Base-by-base conservation (phyloP, 2,797 vertebrate genomes). In the Sebastes taczanowskii region DNA sequence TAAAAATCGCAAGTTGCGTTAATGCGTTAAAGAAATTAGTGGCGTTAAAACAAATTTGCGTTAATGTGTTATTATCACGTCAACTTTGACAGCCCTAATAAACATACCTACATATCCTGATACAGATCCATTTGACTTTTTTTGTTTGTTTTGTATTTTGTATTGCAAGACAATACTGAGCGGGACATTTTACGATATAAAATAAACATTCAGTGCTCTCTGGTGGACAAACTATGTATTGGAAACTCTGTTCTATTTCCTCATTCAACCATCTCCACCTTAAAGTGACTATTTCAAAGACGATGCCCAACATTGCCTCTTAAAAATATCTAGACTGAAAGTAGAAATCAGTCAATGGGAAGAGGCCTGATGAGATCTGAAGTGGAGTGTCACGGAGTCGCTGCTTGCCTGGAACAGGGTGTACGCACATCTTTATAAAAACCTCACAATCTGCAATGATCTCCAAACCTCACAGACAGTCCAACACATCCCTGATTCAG, bases 401-500 rank as follows among this genome's bases (percentile, higher is more conserved):
- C 66, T 64, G 79, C 84, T 82, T 80, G 90, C 58, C 75, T 76
- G 81, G 82, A 89, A 74, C 87, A 78, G 86, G 92, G 91, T 87
- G 87, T 78, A 76, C 32, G 72, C 73, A 87, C 91, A 89, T 71
- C 95, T 94, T 95, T 89, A 85, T 78, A 83, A 87, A 89, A 90
- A 61, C 61, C 61, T 92, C 94, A 93, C 93, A 95, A 94, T 95
- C 95, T 94, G 84, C 94, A 95, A 91, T 84, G 88, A 86, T 9
- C 55, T 62, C 61, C 64, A 59, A 79, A 85, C 25, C 4, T 53
- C 64, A 4, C 59, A 27, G 20, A 30, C n/a, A 20, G 63, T 32
- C 11, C 14, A 22, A 11, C 68, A 27, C 23, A 34, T 8, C 74
- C 58, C 62, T 11, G 77, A 34, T 63, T 67, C 76, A 67, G 32